These are phyloP conservation scores for Mormyrus lacerda DNA, from an alignment of 2,113 vertebrate species.

Conservation along the genomic window DNA sequence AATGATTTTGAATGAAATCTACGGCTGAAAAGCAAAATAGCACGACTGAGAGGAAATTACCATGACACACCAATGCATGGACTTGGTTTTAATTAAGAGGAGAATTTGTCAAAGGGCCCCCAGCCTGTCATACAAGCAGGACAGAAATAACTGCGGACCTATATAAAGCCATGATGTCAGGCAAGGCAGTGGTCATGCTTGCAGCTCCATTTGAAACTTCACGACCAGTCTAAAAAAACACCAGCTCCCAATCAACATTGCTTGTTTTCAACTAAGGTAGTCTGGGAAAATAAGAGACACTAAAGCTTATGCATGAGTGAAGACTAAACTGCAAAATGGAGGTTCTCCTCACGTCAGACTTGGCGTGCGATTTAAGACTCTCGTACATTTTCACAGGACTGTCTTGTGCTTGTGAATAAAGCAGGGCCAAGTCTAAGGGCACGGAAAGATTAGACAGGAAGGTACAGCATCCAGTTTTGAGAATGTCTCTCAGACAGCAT, in stretches of 20 bases:
- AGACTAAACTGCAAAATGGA: background rate
- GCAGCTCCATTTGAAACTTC: slow-evolving; percentile 19
- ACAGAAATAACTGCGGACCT: slow-evolving; percentile 40
- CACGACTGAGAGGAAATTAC: background rate
- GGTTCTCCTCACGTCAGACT: background rate
- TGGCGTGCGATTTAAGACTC: background rate
- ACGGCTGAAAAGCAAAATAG: background rate
- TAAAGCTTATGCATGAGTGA: background rate
- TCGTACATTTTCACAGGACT: background rate
- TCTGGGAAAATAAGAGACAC: background rate
- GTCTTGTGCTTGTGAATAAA: background rate
- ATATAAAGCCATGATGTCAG: slow-evolving; percentile 65
- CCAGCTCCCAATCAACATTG: background rate
- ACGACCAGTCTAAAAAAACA: slow-evolving; percentile 19
- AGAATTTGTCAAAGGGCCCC: slow-evolving; percentile 20
- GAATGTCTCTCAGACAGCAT: background rate
- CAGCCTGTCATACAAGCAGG: background rate
- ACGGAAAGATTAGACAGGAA: background rate
- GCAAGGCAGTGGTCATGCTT: slow-evolving; percentile 34
- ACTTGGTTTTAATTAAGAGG: slow-evolving; percentile 18
- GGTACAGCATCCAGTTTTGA: background rate
- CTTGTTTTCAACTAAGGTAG: background rate
- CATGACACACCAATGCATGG: background rate
- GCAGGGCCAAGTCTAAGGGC: background rate
- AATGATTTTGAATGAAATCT: background rate